Percentiles rank a stretch among this genome's conserved stretches.
Evolutionary conservation across 64 coral and sea anemone species (phyloP).

Genomic region (Porites lutea): DNA sequence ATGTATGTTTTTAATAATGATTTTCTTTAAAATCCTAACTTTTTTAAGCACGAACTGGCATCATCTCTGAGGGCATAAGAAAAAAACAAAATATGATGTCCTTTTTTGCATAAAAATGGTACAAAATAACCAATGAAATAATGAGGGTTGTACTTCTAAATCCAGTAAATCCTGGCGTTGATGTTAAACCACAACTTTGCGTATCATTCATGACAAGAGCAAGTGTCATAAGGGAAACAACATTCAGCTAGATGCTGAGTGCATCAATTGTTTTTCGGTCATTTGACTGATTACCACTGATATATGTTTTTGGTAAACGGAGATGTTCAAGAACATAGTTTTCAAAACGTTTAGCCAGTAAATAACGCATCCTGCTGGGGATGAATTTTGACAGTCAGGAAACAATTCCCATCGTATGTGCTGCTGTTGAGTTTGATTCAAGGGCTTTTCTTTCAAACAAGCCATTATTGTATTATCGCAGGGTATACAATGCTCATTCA

Average conservation of each 20-base stretch:
- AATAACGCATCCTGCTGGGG: neutral
- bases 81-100: too few species aligned
- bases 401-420: neutral
- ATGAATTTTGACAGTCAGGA: neutral
- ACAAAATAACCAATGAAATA: too few species aligned
- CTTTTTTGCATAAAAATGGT: too few species aligned
- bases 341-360: neutral
- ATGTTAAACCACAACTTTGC: neutral
- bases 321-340: neutral
- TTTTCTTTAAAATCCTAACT: too few species aligned
- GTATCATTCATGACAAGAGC: neutral
- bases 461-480: neutral
- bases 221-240: neutral
- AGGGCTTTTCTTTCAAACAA: neutral
- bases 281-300: too few species aligned
- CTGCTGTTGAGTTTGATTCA: neutral
- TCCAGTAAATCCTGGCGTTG: neutral
- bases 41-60: too few species aligned
- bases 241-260: neutral
- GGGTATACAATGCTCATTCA: too few species aligned
- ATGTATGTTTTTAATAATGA: neutral
- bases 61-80: too few species aligned
- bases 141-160: too few species aligned
- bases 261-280: too few species aligned
- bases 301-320: neutral